Conservation (phyloP, 2,113 vertebrate genomes). For the Trematocara marginatum region DNA sequence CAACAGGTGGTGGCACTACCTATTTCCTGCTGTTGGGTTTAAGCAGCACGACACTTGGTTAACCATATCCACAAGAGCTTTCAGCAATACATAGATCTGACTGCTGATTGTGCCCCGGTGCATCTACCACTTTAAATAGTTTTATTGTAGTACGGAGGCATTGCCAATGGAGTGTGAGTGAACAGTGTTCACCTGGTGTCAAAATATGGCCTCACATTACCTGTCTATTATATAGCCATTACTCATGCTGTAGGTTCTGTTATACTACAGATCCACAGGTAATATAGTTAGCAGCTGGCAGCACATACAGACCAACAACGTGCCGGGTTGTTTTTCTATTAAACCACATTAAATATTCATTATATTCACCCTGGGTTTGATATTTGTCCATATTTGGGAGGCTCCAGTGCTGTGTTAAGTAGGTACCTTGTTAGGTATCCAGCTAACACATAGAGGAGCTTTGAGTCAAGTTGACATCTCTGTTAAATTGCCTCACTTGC, state of each 20-base stretch:
- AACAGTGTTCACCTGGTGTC: neutral
- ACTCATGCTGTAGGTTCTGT: neutral
- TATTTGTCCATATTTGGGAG: neutral
- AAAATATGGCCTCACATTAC: neutral
- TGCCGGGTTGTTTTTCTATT: neutral
- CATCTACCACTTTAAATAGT: neutral
- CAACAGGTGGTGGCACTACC: neutral
- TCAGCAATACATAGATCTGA: neutral
- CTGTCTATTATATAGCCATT: neutral
- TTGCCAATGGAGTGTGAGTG: neutral
- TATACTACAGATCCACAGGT: neutral
- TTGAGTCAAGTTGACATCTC: neutral
- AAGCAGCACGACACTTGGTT: neutral
- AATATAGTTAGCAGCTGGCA: neutral
- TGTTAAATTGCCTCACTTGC: neutral
- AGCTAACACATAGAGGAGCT: neutral
- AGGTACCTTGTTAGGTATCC: neutral
- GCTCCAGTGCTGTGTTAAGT: neutral
- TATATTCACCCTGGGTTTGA: neutral
- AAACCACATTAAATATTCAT: neutral
- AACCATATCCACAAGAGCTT: neutral
- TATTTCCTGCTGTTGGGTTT: neutral
- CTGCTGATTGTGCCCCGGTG: neutral
- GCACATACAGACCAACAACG: neutral
- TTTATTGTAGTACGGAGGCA: neutral